These are phyloP conservation scores for Clarias magur DNA, from an alignment of 2,113 vertebrate genomes.

Conservation along the genomic window DNA sequence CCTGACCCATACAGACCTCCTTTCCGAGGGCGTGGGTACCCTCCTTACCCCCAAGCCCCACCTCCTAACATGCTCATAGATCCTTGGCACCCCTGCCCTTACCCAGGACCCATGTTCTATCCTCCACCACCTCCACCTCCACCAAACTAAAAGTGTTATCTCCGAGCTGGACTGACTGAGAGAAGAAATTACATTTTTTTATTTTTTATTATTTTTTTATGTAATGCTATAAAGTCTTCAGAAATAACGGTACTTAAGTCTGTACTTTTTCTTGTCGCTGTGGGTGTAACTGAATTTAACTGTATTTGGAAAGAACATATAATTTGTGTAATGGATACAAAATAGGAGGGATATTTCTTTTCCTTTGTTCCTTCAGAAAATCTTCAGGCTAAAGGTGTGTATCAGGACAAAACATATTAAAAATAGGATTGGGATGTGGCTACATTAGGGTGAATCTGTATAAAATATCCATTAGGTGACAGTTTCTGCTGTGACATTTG, in stretches of 20 bases:
- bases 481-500: too few species aligned
- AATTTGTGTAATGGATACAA: background rate
- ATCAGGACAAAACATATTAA: background rate
- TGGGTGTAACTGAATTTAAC: background rate
- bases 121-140: conserved; percentile 49
- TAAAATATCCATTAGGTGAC: too few species aligned
- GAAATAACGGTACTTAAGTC: background rate
- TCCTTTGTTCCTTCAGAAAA: too few species aligned
- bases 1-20: conserved; percentile 52
- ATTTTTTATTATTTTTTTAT: background rate
- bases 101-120: conserved; percentile 46
- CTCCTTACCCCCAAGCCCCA: conserved; percentile 56
- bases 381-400: background rate
- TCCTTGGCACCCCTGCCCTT: conserved; percentile 40
- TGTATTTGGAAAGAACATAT: background rate
- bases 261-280: conserved; percentile 1
- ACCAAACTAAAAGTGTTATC: background rate
- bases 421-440: background rate
- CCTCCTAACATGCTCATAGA: conserved; percentile 50
- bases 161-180: background rate
- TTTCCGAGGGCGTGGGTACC: conserved; percentile 58
- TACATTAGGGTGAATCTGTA: background rate
- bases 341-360: background rate
- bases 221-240: background rate
- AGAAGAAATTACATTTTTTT: background rate